Percentiles rank a stretch among this genome's conserved stretches.
These are phyloP conservation scores for Hippasteria phrygiana DNA, from an alignment of 53 echinoderm and acorn worm genomes.

Conservation along the genomic window DNA sequence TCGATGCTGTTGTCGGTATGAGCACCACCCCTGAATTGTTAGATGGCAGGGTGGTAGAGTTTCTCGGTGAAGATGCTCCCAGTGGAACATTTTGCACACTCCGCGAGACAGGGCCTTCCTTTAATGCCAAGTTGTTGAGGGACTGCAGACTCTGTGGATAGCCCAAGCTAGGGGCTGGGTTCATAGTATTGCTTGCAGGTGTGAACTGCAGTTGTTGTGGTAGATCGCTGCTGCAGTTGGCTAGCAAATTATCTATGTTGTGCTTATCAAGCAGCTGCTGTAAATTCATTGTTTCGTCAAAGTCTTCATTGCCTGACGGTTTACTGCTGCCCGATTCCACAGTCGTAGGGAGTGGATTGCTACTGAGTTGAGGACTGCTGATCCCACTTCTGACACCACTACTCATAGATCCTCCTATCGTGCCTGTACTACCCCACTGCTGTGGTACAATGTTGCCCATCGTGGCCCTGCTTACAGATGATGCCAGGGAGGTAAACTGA, in stretches of 20 bases:
- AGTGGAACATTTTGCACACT: constrained; percentile 2
- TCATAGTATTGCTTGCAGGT: not conserved
- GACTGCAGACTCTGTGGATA: constrained; percentile 57
- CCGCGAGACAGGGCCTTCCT: not conserved
- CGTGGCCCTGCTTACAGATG: not conserved
- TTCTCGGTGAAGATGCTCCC: not conserved
- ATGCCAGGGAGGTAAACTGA: constrained; percentile 21
- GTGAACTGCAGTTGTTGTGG: constrained; percentile 10
- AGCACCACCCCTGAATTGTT: not conserved
- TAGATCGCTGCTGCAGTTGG: not conserved
- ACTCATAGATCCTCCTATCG: not conserved
- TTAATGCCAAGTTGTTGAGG: constrained; percentile 19
- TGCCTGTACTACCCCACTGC: not conserved
- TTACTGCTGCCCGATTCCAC: not conserved
- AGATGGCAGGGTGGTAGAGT: not conserved
- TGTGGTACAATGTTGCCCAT: not conserved
- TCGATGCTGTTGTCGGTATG: constrained; percentile 19
- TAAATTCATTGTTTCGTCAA: not conserved
- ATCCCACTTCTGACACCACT: constrained; percentile 13
- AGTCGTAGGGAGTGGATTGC: not conserved
- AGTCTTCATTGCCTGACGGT: not conserved
- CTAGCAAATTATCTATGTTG: not conserved
- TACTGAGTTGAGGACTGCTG: not conserved
- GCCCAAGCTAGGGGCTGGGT: constrained; percentile 17
- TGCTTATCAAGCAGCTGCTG: constrained; percentile 29